Base-by-base conservation (phyloP, 2,113 vertebrate species). In the Corydoras sp. region DNA sequence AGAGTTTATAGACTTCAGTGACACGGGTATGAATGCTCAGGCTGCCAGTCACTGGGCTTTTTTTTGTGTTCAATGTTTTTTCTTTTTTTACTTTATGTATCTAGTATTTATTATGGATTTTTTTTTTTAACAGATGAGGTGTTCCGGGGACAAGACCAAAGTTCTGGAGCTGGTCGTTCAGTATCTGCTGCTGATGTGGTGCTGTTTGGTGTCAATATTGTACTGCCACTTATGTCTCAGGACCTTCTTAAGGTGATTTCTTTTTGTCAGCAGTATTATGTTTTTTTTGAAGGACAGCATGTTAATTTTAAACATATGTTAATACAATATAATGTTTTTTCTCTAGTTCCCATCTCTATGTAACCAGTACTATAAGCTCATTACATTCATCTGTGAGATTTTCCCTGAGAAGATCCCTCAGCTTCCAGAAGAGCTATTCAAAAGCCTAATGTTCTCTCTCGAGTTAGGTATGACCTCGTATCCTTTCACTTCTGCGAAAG, bases 331-430 rank as follows among this genome's bases (percentile, higher is more conserved):
- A 3, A 10, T 53, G 64, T 71, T 63, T 83, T 86, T 80, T 73
- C 82, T 77, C 81, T 88, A 99, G 96, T 99, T 99, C 86, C 97
- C 97, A 59, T 98, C 96, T 13, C 86, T 99, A 73, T 99, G 97
- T 89, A 99, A 98, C 89, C 97, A 99, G 66, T 99, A 98, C 85
- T 99, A 98, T 90, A 99, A 98, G 85, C 91, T 99, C 85, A 98
- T 99, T 86, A 99, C 97, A 69, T 99, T 99, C 91, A 99, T 99
- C 85, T 99, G 97, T 86, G 97, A 99, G 88, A 98, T 98, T 87
- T 99, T 99, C 78, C 97, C 97, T 78, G 97, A 99, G 80, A 99
- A 99, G 89, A 98, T 99, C 89, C 96, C 97, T 10, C 95, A 96
- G 81, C 92, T 99, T 81, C 97, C 97, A 18, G 97, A 99, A 73